These are phyloP conservation scores for Turritopsis dohrnii DNA, from an alignment of 30 jellyfish, hydroid and myxozoan species.

Conservation along the genomic window DNA sequence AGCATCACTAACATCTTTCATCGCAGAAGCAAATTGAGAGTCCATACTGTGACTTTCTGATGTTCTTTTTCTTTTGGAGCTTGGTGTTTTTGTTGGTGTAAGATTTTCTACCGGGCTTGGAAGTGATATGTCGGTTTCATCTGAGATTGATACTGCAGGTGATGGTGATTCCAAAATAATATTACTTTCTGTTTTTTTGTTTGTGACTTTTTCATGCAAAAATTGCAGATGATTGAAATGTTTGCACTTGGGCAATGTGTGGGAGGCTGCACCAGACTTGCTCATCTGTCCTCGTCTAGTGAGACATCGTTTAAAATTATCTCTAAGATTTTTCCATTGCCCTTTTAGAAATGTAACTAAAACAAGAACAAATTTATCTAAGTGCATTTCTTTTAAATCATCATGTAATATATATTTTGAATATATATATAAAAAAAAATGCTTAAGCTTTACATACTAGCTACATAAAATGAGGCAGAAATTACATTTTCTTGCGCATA, in stretches of 20 bases:
- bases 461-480: neutral
- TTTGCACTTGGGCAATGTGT: conserved; percentile 63
- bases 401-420: neutral
- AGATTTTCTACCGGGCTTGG: conserved; percentile 5
- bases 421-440: too few species aligned
- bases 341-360: conserved; percentile 44
- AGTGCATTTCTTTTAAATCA: neutral
- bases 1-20: neutral
- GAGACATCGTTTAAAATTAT: conserved; percentile 40
- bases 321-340: conserved; percentile 54
- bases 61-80: neutral
- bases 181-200: conserved; percentile 30
- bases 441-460: neutral
- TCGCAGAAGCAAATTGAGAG: neutral
- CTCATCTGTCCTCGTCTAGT: conserved; percentile 40
- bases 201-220: conserved; percentile 43
- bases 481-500: neutral
- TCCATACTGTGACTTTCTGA: neutral
- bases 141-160: conserved; percentile 9
- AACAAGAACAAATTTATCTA: neutral
- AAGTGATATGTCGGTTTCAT: neutral
- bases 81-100: neutral
- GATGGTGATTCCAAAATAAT: conserved; percentile 1
- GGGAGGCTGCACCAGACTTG: conserved; percentile 72
- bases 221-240: conserved; percentile 51